Conservation (phyloP, 2,888 invertebrate species). For the Plagodis pulveraria region DNA sequence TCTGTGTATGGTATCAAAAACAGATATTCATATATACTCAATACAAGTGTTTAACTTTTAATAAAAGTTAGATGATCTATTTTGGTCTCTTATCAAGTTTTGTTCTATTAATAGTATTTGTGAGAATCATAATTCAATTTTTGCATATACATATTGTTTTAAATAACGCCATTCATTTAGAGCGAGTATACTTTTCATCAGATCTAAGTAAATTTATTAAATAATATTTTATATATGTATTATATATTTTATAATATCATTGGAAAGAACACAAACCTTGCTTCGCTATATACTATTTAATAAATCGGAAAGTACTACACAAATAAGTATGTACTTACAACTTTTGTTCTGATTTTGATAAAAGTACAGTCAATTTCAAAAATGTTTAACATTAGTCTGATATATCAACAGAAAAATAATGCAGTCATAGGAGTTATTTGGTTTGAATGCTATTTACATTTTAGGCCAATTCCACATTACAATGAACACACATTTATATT, state of each 20-base stretch:
- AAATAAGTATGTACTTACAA: neutral
- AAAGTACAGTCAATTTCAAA: neutral
- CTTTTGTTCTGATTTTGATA: constrained; percentile 1
- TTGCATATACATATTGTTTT: no score
- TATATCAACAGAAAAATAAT: neutral
- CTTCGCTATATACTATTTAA: constrained; percentile 3
- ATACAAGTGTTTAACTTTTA: no score
- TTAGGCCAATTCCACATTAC: constrained; percentile 10
- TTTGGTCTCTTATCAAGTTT: no score
- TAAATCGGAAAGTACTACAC: neutral
- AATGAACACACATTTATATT: neutral
- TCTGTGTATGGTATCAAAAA: no score
- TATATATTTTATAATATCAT: neutral
- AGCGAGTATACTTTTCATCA: no score
- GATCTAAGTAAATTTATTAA: no score
- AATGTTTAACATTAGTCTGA: neutral
- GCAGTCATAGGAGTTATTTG: neutral
- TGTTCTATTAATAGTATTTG: no score
- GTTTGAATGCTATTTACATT: constrained; percentile 9
- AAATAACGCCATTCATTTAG: no score
- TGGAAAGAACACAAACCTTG: neutral
- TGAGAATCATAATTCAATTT: no score
- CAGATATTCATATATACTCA: no score
- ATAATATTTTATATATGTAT: no score
- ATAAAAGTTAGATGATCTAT: no score